Base-by-base conservation (phyloP, 2,797 vertebrate genomes). In the Alcedo atthis region DNA sequence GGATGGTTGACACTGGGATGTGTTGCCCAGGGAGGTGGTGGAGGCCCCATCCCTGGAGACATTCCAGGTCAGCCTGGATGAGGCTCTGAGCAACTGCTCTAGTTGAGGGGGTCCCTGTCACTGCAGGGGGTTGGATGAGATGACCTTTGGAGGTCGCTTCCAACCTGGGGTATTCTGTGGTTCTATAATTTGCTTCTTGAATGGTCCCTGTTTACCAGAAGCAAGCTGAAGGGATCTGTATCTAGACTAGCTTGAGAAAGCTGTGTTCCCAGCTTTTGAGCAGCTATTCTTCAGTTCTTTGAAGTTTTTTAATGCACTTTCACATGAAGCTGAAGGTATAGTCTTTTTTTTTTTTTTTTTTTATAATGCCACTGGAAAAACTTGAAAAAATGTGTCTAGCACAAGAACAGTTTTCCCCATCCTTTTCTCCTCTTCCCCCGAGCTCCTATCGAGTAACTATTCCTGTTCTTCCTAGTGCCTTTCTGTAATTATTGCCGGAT, bases 381-480 rank as follows among this genome's bases (percentile, higher is more conserved):
- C 88, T 94, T 92, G 81, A 93, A 93, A 91, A 95, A 82, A 82
- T 68, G 19, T 75, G 66, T 87, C 71, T 78, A 91, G 33, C 58
- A 78, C 28, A 80, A 67, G 80, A 92, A 83, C 67, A 80, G 57
- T 93, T 94, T 92, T 62, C 89, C 68, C 49, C 51, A 48, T 90
- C 77, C 79, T 93, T 91, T 88, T 87, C 33, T 94, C 43, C 35
- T 91, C 61, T 90, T 85, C 74, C 71, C 85, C 53, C 58, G 62
- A 96, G 89, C 93, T 95, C 87, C 87, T 92, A 64, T 92, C 9
- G 0, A 89, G 92, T 93, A 92, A 90, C 94, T 87, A 58, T 91
- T 95, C 88, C 82, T 94, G 93, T 94, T 97, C 90, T 94, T 93
- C 81, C 0, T 85, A 91, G 89, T 92, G 84, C 90, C 92, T 94